Percentiles rank a stretch among this genome's conserved stretches.
phyloP scores from a whole-genome alignment of 2,113 vertebrate species.

The Dipodomys merriami region DNA sequence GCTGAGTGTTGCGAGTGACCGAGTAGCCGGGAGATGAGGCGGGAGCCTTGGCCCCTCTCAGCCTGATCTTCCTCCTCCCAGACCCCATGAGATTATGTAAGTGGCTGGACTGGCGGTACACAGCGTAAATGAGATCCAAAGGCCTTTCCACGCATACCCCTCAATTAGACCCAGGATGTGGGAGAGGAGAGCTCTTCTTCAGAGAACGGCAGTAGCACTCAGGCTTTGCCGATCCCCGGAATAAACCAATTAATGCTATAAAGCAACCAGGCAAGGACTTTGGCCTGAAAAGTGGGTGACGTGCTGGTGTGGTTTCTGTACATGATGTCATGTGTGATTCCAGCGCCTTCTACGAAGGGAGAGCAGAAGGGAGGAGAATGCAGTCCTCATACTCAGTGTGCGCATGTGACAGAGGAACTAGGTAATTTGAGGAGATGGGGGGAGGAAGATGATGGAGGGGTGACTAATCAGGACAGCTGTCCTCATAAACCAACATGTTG shows the following conservation, averaged over 20 bases:
- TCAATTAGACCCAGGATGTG: background rate
- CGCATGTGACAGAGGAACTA: too few species aligned
- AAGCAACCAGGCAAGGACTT: background rate
- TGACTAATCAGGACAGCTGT: too few species aligned
- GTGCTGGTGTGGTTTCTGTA: too few species aligned
- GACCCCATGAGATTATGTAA: background rate
- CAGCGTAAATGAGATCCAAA: too few species aligned
- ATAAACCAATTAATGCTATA: background rate
- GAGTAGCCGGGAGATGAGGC: background rate
- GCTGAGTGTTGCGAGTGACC: too few species aligned
- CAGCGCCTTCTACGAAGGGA: background rate
- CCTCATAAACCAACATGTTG: too few species aligned
- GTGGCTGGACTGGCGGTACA: background rate
- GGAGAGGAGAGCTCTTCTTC: slow-evolving; percentile 14
- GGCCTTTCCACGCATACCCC: background rate
- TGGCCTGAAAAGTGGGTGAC: background rate
- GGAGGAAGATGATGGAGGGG: too few species aligned
- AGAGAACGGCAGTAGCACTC: background rate
- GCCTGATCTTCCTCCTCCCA: background rate
- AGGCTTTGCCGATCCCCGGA: background rate
- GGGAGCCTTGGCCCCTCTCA: too few species aligned
- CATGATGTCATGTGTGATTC: background rate
- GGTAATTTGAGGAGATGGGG: too few species aligned
- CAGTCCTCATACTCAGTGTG: too few species aligned
- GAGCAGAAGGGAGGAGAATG: too few species aligned